Conservation (phyloP, 2,888 invertebrate genomes). For the Xestia rhomboidea region DNA sequence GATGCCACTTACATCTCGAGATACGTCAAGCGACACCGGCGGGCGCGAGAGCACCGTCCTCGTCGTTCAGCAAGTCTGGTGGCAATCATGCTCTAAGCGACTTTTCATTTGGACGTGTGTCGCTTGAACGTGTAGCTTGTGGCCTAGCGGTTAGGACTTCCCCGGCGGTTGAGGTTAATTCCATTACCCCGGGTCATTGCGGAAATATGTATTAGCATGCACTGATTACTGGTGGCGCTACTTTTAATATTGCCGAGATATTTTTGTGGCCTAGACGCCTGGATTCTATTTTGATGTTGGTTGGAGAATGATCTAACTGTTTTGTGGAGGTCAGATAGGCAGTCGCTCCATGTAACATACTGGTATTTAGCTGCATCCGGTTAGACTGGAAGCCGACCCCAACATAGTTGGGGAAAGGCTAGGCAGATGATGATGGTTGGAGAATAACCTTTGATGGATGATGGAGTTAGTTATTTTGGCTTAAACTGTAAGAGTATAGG, state of each 20-base stretch:
- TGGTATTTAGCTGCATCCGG: too few relatives aligned
- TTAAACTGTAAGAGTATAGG: background rate
- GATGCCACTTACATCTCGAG: background rate
- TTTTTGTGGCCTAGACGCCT: constrained; percentile 14
- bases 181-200: constrained; percentile 59
- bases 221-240: constrained; percentile 26
- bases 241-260: constrained; percentile 11
- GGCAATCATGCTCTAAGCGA: background rate
- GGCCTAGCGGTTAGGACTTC: constrained; percentile 57
- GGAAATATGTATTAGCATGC: constrained; percentile 38
- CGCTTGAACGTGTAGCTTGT: background rate
- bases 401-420: too few relatives aligned
- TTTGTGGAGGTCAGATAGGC: too few relatives aligned
- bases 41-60: too few relatives aligned
- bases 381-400: too few relatives aligned
- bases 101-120: background rate
- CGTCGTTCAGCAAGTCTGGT: background rate
- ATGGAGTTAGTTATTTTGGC: background rate
- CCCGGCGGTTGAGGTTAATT: constrained; percentile 61
- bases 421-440: too few relatives aligned
- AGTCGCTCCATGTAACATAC: too few relatives aligned
- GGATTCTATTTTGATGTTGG: constrained; percentile 4
- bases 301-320: background rate
- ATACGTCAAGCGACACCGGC: background rate
- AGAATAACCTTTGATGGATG: background rate